Base-by-base conservation (phyloP, 1,140 invertebrate genomes). In the Arctopsyche grandis region DNA sequence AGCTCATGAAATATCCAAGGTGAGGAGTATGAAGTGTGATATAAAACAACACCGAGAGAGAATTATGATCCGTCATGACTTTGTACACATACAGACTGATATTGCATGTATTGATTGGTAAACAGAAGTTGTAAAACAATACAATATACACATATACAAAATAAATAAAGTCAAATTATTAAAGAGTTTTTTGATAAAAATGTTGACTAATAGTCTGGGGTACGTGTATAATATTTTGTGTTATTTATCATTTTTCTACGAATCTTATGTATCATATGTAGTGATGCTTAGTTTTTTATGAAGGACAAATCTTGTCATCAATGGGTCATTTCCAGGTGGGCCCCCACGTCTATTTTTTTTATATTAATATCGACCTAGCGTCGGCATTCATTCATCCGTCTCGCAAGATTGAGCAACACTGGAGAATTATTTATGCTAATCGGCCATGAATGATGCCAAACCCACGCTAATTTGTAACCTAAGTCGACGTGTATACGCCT, bases 341-440 rank as follows among this genome's bases (percentile, higher is more conserved):
- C 24, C 21, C 77, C 77, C 63, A 78, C 77, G 56, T 58, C 7
- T 21, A 66, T 66, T 66, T 26, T 26, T 66, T 26, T 66, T 26
- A n/a, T 60, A 21, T 70, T 29, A 71, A 46, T 19, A 70, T 52
- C 66, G 26, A 43, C 21, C 66, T 71, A 29, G 46, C 69, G 58
- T 58, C 77, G 44, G 69, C 71, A 78, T 71, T 29, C 75, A 77
- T 77, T 77, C 58, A 77, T 77, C 60, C 66, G 77, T 78, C 77
- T 71, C 46, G 52, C 77, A 77, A 69, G 29, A 48, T 70, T 78
- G 76, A 26, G 76, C 29, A 69, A 78, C 56, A 29, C 69, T 69
- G 38, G 60, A 66, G 69, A 71, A 46, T 78, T 78, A 70, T 78
- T 78, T 78, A 78, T 78, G 77, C 44, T 78, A 78, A 78, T 70